A percentile compares a stretch with the other conserved stretches of the same genome.
Evolutionary conservation across 2,797 vertebrate genomes (phyloP).

Genomic region (Buphagus erythrorhynchus): DNA sequence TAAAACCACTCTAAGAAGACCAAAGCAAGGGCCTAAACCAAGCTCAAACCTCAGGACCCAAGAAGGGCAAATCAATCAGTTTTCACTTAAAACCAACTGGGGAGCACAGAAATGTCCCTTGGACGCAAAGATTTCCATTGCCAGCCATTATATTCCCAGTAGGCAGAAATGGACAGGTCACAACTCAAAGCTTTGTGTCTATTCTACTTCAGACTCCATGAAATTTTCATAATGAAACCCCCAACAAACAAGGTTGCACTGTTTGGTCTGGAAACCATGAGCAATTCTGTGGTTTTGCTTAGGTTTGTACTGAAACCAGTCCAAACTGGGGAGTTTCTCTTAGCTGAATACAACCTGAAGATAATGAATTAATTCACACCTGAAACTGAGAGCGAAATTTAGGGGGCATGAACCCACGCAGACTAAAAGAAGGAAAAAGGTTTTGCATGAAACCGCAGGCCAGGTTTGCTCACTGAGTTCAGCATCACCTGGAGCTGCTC

Average conservation of each 20-base stretch:
- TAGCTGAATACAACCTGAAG: not conserved
- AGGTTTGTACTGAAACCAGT: slow-evolving; percentile 33
- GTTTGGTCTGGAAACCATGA: slow-evolving; percentile 60
- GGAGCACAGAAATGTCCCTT: not conserved
- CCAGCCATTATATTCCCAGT: not conserved
- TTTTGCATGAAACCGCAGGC: slow-evolving; percentile 45
- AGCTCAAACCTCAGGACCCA: not conserved
- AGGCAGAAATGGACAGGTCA: not conserved
- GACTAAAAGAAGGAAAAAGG: not conserved
- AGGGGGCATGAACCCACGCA: slow-evolving; percentile 35
- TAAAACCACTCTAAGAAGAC: not conserved
- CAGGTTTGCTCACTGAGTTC: not conserved
- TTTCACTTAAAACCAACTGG: not conserved
- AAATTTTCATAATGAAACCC: not conserved
- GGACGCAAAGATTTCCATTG: not conserved
- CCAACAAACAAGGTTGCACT: not conserved
- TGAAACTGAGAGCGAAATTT: slow-evolving; percentile 55
- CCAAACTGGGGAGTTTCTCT: not conserved
- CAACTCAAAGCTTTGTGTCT: not conserved
- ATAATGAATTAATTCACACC: slow-evolving; percentile 9
- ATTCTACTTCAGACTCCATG: not conserved
- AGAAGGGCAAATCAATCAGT: not conserved
- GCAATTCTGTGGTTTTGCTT: slow-evolving; percentile 51
- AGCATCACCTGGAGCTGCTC: not conserved
- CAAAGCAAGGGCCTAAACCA: not conserved